phyloP scores from a whole-genome alignment of 2,797 vertebrate species.

The Threskiornis aethiopicus region DNA sequence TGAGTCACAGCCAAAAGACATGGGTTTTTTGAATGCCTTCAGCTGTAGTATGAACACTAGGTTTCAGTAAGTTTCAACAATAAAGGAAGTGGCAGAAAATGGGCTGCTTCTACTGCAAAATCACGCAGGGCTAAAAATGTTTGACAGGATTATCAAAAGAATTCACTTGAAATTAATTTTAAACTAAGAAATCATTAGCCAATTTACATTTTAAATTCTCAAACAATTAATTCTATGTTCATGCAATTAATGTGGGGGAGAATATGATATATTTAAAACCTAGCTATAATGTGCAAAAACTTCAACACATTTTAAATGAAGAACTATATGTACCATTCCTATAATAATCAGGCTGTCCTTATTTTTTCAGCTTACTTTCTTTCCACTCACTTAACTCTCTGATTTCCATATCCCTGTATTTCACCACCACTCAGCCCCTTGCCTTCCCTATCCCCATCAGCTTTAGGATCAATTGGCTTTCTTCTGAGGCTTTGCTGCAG shows the following conservation, averaged over 20 bases:
- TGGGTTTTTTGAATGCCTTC: background rate
- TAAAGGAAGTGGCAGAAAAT: background rate
- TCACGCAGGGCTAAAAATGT: background rate
- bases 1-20: background rate
- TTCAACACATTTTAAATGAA: background rate
- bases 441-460: background rate
- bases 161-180: conserved; percentile 29
- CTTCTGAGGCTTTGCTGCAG: background rate
- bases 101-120: background rate
- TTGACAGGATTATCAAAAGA: conserved; percentile 4
- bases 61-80: background rate
- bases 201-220: conserved; percentile 29
- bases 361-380: background rate
- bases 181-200: conserved; percentile 11
- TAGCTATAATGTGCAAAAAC: background rate
- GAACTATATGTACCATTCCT: background rate
- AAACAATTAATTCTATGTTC: conserved; percentile 14
- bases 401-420: background rate
- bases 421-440: background rate
- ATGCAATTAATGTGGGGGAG: background rate
- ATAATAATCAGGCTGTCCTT: background rate
- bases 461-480: background rate
- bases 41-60: background rate
- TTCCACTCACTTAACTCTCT: background rate
- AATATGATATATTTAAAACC: background rate